phyloP scores from a whole-genome alignment of 2,113 vertebrate species.

The Egretta garzetta region DNA sequence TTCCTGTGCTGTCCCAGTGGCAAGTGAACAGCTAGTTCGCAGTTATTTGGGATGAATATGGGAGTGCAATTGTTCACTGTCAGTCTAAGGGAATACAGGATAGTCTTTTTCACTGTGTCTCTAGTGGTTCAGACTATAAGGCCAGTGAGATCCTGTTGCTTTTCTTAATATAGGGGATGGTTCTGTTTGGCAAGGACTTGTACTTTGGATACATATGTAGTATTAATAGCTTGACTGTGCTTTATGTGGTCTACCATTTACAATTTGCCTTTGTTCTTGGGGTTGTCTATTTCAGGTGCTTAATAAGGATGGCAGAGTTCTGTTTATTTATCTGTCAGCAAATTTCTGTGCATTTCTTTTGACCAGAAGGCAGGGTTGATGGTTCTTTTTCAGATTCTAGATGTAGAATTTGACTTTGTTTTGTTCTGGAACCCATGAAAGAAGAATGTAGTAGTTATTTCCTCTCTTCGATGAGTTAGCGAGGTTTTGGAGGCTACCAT shows the following conservation, averaged over 20 bases:
- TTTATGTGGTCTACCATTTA: not conserved
- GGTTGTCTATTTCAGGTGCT: not conserved
- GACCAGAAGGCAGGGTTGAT: not conserved
- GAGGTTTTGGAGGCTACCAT: not conserved
- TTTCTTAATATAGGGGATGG: not conserved
- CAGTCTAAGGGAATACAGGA: not conserved
- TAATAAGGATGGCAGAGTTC: not conserved
- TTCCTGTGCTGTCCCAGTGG: not conserved
- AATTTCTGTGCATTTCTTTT: not conserved
- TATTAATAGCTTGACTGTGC: not conserved
- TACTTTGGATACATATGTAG: not conserved
- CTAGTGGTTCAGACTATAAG: not conserved
- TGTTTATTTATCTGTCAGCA: not conserved
- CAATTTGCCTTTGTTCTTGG: not conserved
- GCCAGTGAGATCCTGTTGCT: not conserved
- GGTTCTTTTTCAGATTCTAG: not conserved
- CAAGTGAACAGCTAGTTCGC: not conserved
- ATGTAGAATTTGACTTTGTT: not conserved
- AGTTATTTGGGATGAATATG: rapidly evolving
- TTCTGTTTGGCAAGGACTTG: not conserved
- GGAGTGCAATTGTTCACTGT: not conserved
- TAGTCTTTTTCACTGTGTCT: not conserved
- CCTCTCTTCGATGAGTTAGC: not conserved
- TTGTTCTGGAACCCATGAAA: not conserved
- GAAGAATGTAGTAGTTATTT: not conserved